Percentiles rank a stretch among this genome's conserved stretches.
Conservation (phyloP, 1,140 invertebrate species). For the Oncopodura yosiiana region DNA sequence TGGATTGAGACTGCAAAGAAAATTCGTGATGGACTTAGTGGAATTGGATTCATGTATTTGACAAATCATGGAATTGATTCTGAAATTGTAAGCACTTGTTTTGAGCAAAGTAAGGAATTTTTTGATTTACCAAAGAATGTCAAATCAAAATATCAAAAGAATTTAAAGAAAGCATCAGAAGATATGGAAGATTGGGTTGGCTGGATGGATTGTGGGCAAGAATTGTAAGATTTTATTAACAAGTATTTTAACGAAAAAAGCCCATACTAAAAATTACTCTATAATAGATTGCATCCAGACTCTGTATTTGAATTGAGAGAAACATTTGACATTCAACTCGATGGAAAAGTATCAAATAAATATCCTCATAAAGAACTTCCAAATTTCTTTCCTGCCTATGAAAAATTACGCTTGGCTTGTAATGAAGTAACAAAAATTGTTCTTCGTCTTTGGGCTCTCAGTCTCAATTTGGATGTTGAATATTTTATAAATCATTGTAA, state of each 20-base stretch:
- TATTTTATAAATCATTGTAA: conserved; percentile 17
- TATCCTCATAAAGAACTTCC: neutral
- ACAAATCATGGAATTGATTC: conserved; percentile 14
- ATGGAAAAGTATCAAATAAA: neutral
- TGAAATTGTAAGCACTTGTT: neutral
- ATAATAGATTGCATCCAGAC: too few species aligned
- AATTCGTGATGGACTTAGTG: conserved; percentile 8
- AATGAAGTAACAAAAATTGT: conserved; percentile 16
- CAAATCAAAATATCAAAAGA: too few species aligned
- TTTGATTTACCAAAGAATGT: too few species aligned
- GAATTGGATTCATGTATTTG: conserved; percentile 20
- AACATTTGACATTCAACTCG: conserved; percentile 30
- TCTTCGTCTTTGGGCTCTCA: conserved; percentile 1
- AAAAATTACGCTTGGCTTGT: conserved; percentile 14
- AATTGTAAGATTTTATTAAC: too few species aligned
- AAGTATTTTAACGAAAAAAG: too few species aligned
- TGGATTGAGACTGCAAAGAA: conserved; percentile 2
- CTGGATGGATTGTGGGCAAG: too few species aligned
- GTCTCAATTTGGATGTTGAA: conserved; percentile 18
- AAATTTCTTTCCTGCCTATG: conserved; percentile 1
- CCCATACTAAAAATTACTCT: too few species aligned
- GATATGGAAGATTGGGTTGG: too few species aligned
- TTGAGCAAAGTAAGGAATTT: too few species aligned
- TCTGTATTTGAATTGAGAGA: conserved; percentile 21
- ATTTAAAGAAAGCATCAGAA: too few species aligned